phyloP scores from a whole-genome alignment of 2,888 invertebrate species.

The Bembecia ichneumoniformis region DNA sequence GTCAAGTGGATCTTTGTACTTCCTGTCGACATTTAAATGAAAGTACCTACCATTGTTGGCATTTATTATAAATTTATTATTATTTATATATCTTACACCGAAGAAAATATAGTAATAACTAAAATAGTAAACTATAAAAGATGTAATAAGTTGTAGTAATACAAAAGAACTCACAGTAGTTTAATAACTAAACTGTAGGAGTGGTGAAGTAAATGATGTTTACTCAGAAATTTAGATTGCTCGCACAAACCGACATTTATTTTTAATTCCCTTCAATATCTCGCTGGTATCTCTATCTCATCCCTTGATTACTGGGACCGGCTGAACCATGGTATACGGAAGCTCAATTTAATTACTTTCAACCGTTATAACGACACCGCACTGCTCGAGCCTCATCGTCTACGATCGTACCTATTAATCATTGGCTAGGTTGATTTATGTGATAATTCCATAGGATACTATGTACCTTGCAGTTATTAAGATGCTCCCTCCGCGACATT shows the following conservation, averaged over 20 bases:
- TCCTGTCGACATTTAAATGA: too few species aligned
- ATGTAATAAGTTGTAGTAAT: too few species aligned
- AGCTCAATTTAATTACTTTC: constrained; percentile 64
- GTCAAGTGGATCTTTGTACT: too few species aligned
- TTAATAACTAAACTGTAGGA: too few species aligned
- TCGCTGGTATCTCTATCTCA: neutral
- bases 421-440: constrained; percentile 60
- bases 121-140: too few species aligned
- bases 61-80: too few species aligned
- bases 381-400: constrained; percentile 30
- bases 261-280: neutral
- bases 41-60: too few species aligned
- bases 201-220: neutral
- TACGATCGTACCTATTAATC: constrained; percentile 49
- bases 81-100: too few species aligned
- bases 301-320: constrained; percentile 1
- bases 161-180: too few species aligned
- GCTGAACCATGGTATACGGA: constrained; percentile 36
- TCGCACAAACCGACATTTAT: neutral
- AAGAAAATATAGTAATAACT: too few species aligned
- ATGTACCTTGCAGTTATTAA: constrained; percentile 46
- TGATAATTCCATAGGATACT: constrained; percentile 52
- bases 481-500: constrained; percentile 30
- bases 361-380: constrained; percentile 58
- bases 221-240: neutral